Conservation (phyloP, 1,140 invertebrate genomes). For the Calliphora vicina region DNA sequence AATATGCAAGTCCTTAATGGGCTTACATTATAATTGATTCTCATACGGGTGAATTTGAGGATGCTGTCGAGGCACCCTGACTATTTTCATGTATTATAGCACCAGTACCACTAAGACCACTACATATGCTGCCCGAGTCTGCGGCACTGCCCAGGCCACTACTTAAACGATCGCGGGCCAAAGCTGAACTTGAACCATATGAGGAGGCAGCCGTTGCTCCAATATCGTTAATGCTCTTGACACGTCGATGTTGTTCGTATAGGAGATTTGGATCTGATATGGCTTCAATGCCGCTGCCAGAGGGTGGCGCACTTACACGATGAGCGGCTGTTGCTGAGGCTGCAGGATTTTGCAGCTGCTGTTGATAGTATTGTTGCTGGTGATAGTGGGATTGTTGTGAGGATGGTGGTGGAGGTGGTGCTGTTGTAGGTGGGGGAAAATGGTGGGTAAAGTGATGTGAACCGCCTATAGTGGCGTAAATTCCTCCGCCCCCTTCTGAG, state of each 20-base stretch:
- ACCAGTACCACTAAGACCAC: slow-evolving; percentile 44
- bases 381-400: not conserved
- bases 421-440: slow-evolving; percentile 64
- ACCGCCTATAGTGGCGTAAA: slow-evolving; percentile 67
- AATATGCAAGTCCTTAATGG: not conserved
- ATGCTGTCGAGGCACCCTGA: slow-evolving; percentile 58
- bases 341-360: slow-evolving; percentile 42
- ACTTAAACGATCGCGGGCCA: not conserved
- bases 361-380: slow-evolving; percentile 46
- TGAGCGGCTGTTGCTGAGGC: slow-evolving; percentile 47
- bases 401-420: slow-evolving; percentile 63
- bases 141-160: slow-evolving; percentile 21
- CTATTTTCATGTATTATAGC: slow-evolving; percentile 42
- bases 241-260: slow-evolving; percentile 69
- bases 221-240: slow-evolving; percentile 78
- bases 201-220: slow-evolving; percentile 68
- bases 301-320: slow-evolving; percentile 65
- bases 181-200: not conserved
- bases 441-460: slow-evolving; percentile 44
- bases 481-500: slow-evolving; percentile 62
- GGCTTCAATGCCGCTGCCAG: slow-evolving; percentile 49
- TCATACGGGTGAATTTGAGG: slow-evolving; percentile 57
- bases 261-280: slow-evolving; percentile 45
- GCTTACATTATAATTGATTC: slow-evolving; percentile 45
- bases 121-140: slow-evolving; percentile 11